Evolutionary conservation across 2,888 invertebrate species (phyloP).

Genomic region (Andrena dorsata): DNA sequence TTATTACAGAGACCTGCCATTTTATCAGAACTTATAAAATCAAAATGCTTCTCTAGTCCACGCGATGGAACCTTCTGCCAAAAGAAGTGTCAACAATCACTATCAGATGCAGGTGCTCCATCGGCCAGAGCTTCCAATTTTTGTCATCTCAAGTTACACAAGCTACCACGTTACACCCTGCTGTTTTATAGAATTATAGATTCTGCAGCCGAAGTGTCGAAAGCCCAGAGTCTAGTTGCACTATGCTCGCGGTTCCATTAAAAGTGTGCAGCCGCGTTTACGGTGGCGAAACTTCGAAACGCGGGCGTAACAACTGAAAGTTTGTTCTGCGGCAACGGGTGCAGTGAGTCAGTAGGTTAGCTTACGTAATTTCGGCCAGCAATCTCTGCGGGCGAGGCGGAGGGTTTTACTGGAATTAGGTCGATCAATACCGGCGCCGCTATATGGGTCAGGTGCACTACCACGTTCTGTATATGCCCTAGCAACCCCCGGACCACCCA

Average conservation of each 20-base stretch:
- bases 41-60: no score
- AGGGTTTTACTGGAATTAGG: slow-evolving; percentile 79
- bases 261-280: background rate
- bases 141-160: no score
- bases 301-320: slow-evolving; percentile 51
- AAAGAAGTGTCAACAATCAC: no score
- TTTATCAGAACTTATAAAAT: no score
- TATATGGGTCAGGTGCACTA: slow-evolving; percentile 84
- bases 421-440: slow-evolving; percentile 82
- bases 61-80: no score
- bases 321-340: slow-evolving; percentile 60
- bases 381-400: slow-evolving; percentile 60
- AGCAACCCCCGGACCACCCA: slow-evolving; percentile 56
- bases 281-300: slow-evolving; percentile 26
- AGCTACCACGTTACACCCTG: no score
- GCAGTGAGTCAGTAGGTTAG: slow-evolving; percentile 80
- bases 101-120: no score
- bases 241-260: background rate
- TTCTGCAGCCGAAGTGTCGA: no score
- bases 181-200: no score
- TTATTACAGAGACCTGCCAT: no score
- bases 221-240: no score
- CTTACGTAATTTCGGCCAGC: slow-evolving; percentile 78
- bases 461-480: slow-evolving; percentile 64
- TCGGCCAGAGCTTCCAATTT: no score